These are phyloP conservation scores for Prunella strophiata DNA, from an alignment of 2,797 vertebrate genomes.

Conservation along the genomic window DNA sequence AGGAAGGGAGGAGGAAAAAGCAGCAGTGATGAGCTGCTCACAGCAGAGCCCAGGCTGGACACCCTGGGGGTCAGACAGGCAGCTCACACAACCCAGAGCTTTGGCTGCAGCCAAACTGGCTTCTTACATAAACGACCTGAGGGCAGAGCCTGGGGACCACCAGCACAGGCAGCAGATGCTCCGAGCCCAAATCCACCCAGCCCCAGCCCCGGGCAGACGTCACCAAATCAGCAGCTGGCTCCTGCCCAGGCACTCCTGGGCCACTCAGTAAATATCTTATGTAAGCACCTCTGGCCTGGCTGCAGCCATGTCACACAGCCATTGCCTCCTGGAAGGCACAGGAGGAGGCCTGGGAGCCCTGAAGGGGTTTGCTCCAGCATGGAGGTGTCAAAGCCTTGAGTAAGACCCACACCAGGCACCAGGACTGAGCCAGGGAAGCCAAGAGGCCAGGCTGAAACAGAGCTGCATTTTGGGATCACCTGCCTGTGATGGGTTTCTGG, in stretches of 20 bases:
- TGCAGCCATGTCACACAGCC: not conserved
- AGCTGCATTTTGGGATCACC: not conserved
- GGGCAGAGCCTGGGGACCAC: constrained; percentile 4
- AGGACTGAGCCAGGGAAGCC: not conserved
- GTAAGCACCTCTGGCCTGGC: constrained; percentile 39
- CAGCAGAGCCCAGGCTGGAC: not conserved
- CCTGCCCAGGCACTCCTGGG: constrained; percentile 43
- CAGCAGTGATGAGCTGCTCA: not conserved
- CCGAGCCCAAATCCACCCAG: constrained; percentile 22
- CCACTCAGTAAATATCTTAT: constrained; percentile 60
- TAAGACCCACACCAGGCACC: rapidly evolving
- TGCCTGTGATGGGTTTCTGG: not conserved
- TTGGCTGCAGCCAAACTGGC: not conserved
- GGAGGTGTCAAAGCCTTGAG: rapidly evolving
- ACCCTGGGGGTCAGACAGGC: not conserved
- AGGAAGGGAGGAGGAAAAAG: not conserved
- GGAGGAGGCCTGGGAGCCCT: not conserved
- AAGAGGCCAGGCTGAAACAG: not conserved
- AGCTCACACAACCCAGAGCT: not conserved
- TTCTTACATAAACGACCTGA: constrained; percentile 43
- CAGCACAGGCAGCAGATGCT: constrained; percentile 57
- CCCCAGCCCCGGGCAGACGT: constrained; percentile 11
- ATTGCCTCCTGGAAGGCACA: not conserved
- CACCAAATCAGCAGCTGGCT: constrained; percentile 62
- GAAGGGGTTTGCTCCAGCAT: rapidly evolving